Percentiles rank a stretch among this genome's conserved stretches.
These are phyloP conservation scores for Chaetorhynchus papuensis DNA, from an alignment of 2,113 vertebrate genomes.

Conservation along the genomic window DNA sequence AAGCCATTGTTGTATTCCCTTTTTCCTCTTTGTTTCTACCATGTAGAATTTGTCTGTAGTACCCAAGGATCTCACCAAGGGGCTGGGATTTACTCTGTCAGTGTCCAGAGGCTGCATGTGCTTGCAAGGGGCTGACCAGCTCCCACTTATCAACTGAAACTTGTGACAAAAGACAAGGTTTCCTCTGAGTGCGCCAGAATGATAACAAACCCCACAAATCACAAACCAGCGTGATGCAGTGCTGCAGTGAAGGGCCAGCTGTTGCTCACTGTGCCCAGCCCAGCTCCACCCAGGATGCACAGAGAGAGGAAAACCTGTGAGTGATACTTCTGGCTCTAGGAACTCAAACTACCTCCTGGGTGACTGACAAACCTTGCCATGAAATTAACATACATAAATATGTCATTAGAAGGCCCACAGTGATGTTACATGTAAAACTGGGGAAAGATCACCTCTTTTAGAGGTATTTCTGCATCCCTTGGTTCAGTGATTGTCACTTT, in stretches of 20 bases:
- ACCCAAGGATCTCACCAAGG: neutral
- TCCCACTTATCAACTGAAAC: neutral
- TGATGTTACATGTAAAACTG: neutral
- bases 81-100: neutral
- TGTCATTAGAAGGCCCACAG: neutral
- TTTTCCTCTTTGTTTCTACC: neutral
- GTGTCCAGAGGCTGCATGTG: rapidly evolving
- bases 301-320: neutral
- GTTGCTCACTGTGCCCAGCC: neutral
- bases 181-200: neutral
- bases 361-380: neutral
- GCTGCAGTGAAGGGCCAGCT: neutral
- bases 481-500: neutral
- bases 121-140: neutral
- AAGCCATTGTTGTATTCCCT: neutral
- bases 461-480: neutral
- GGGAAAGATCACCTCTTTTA: neutral
- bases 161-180: neutral
- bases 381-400: neutral
- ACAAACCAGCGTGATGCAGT: neutral
- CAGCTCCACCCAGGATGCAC: neutral
- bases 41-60: neutral
- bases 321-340: neutral
- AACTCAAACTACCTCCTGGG: neutral
- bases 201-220: neutral